Evolutionary conservation across 1,140 invertebrate species (phyloP).

Genomic region (Drosophila erecta): DNA sequence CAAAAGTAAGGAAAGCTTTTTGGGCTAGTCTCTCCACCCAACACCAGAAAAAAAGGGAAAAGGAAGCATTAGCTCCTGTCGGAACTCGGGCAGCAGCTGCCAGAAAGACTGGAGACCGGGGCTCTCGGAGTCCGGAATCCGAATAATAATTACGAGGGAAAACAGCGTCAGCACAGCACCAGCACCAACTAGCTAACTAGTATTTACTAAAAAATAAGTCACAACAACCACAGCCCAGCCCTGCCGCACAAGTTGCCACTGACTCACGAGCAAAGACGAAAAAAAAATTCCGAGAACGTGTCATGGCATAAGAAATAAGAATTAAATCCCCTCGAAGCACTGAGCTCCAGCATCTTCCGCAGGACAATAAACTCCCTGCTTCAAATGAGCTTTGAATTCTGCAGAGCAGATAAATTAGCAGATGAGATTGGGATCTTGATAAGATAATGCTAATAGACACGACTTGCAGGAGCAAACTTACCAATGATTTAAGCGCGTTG

Average conservation of each 20-base stretch:
- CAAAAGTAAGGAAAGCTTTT: constrained; percentile 71
- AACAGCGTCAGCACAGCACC: background rate
- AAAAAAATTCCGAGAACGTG: constrained; percentile 37
- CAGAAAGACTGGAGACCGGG: constrained; percentile 31
- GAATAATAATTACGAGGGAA: constrained; percentile 48
- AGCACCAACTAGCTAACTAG: constrained; percentile 48
- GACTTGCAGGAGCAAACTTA: constrained; percentile 3
- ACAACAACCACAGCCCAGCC: constrained; percentile 20
- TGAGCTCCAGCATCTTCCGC: constrained; percentile 15
- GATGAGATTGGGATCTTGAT: constrained; percentile 50
- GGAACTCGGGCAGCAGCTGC: constrained; percentile 59
- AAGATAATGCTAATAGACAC: constrained; percentile 76
- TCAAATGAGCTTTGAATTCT: constrained; percentile 42
- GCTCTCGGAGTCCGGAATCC: constrained; percentile 9
- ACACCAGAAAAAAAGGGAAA: background rate
- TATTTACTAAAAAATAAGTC: constrained; percentile 53
- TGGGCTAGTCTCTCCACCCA: constrained; percentile 18
- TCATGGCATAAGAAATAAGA: constrained; percentile 40
- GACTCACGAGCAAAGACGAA: background rate
- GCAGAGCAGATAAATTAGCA: constrained; percentile 24
- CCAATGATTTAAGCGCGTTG: background rate
- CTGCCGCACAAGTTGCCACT: background rate
- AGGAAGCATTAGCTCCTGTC: constrained; percentile 47
- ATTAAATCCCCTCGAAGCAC: constrained; percentile 34
- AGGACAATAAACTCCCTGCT: constrained; percentile 35